Evolutionary conservation across 2,113 vertebrate genomes (phyloP).

Genomic region (Tringa solitaria): DNA sequence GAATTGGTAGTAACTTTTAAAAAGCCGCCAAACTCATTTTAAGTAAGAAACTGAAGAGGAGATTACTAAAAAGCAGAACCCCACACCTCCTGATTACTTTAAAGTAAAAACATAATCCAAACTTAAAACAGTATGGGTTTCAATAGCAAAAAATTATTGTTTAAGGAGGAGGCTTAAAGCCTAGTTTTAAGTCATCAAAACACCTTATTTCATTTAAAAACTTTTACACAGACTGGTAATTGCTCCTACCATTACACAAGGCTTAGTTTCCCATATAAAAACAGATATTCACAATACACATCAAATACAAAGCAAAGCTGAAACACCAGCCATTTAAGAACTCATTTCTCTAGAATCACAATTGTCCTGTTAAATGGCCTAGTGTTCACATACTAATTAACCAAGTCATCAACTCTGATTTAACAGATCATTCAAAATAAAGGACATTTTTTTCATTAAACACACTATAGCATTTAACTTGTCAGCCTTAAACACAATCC

Average conservation of each 20-base stretch:
- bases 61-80: background rate
- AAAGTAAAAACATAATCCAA: background rate
- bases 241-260: background rate
- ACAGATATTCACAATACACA: background rate
- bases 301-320: background rate
- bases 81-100: background rate
- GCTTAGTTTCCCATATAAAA: background rate
- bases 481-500: slow-evolving; percentile 52
- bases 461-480: slow-evolving; percentile 22
- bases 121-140: background rate
- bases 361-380: slow-evolving; percentile 48
- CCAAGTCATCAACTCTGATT: slow-evolving; percentile 60
- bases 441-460: slow-evolving; percentile 48
- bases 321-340: background rate
- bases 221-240: background rate
- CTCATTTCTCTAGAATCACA: slow-evolving; percentile 21
- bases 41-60: background rate
- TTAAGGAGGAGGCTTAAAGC: background rate
- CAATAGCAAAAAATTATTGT: background rate
- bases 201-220: background rate
- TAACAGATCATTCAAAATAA: slow-evolving; percentile 61
- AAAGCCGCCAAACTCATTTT: slow-evolving; percentile 30
- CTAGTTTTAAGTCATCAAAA: background rate
- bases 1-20: slow-evolving; percentile 52
- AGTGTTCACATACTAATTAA: slow-evolving; percentile 61